These are phyloP conservation scores for Chydorus sphaericus DNA, from an alignment of 2,888 invertebrate species.

Conservation along the genomic window DNA sequence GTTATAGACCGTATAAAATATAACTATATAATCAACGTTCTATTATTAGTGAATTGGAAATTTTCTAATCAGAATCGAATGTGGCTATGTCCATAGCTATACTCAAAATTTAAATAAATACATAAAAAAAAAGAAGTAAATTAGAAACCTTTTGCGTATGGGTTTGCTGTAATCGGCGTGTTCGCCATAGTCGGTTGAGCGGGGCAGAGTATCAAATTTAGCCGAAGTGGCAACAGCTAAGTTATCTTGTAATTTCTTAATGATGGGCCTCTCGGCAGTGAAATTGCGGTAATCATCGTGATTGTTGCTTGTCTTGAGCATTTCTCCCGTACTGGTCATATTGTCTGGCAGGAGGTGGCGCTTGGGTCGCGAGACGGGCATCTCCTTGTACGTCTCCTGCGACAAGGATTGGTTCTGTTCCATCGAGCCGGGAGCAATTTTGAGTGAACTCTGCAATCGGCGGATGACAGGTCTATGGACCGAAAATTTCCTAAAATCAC, in stretches of 20 bases:
- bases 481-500: background rate
- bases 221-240: background rate
- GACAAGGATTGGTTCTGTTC: conserved; percentile 4
- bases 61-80: too few species aligned
- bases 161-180: conserved; percentile 7
- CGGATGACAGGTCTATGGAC: background rate
- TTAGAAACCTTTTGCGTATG: background rate
- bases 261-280: background rate
- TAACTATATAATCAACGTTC: too few species aligned
- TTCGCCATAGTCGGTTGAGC: background rate
- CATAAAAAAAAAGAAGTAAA: too few species aligned
- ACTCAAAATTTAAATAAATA: too few species aligned
- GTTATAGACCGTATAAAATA: too few species aligned
- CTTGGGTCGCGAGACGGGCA: conserved; percentile 1
- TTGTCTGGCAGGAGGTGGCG: conserved; percentile 2
- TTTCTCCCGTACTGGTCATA: background rate
- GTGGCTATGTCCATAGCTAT: too few species aligned
- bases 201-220: background rate
- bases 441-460: background rate
- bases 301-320: background rate
- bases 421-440: background rate
- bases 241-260: conserved; percentile 10
- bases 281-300: conserved; percentile 6
- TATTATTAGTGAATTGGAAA: too few species aligned
- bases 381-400: background rate